Evolutionary conservation across 2,113 vertebrate species (phyloP).

Genomic region (Pholis gunnellus): DNA sequence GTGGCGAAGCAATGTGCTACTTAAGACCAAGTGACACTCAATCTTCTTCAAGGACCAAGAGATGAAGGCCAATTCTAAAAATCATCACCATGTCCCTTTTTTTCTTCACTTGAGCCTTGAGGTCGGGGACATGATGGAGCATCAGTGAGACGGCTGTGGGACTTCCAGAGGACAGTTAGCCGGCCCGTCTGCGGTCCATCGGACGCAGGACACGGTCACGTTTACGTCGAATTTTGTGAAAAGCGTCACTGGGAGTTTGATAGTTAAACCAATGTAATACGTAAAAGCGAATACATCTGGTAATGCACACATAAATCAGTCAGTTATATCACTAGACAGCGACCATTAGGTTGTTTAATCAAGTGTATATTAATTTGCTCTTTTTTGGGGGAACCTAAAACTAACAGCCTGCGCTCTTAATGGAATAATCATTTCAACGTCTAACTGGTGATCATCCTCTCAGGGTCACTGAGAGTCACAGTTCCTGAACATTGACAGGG

Average conservation of each 20-base stretch:
- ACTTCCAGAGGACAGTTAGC: too few relatives aligned
- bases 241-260: too few relatives aligned
- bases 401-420: too few relatives aligned
- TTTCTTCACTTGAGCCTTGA: slow-evolving; percentile 10
- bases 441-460: too few relatives aligned
- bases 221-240: too few relatives aligned
- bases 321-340: background rate
- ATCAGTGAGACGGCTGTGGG: background rate
- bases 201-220: background rate
- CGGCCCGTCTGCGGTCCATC: background rate
- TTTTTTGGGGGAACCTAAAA: too few relatives aligned
- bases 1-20: background rate
- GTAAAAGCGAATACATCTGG: background rate
- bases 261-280: background rate
- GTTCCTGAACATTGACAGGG: too few relatives aligned
- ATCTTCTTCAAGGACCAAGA: slow-evolving; percentile 3
- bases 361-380: too few relatives aligned
- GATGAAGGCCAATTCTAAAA: background rate
- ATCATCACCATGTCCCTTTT: too few relatives aligned
- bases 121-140: background rate
- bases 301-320: background rate
- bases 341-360: background rate
- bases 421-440: too few relatives aligned
- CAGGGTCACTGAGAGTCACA: too few relatives aligned
- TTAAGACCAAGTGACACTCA: background rate